Evolutionary conservation across 2,797 vertebrate genomes (phyloP).

Genomic region (Mastacembelus armatus): DNA sequence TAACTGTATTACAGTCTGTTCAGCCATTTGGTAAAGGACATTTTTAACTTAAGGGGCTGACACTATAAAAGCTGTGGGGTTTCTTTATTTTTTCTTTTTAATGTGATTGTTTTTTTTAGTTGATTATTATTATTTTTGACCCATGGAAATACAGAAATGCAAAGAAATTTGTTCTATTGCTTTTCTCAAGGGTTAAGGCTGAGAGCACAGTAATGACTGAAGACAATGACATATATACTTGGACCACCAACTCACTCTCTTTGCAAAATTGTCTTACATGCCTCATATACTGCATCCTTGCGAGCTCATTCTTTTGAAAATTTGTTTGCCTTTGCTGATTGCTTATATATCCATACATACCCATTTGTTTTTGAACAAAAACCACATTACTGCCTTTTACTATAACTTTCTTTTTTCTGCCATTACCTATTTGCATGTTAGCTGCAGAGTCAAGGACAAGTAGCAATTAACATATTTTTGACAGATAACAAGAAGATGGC

Average conservation of each 20-base stretch:
- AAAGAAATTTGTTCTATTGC: too few relatives aligned
- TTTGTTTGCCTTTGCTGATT: conserved; percentile 8
- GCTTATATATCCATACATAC: conserved; percentile 1
- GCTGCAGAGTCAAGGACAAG: background rate
- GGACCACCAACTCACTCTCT: background rate
- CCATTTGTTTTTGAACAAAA: conserved; percentile 2
- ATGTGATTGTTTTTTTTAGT: too few relatives aligned
- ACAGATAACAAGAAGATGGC: conserved; percentile 9
- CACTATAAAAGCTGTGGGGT: too few relatives aligned
- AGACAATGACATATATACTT: background rate
- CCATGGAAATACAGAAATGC: too few relatives aligned
- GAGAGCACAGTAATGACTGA: conserved; percentile 7
- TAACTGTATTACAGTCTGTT: too few relatives aligned
- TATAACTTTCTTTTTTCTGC: background rate
- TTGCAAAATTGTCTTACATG: background rate
- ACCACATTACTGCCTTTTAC: background rate
- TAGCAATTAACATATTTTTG: background rate
- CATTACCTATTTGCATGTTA: background rate
- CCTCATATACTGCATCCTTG: background rate
- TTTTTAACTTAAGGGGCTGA: too few relatives aligned
- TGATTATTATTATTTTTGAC: too few relatives aligned
- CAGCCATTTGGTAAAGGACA: too few relatives aligned
- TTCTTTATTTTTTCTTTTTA: too few relatives aligned
- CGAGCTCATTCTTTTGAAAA: background rate
- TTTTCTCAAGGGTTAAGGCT: too few relatives aligned